Conservation (phyloP, 1,140 invertebrate genomes). For the Cephus cinctus region DNA sequence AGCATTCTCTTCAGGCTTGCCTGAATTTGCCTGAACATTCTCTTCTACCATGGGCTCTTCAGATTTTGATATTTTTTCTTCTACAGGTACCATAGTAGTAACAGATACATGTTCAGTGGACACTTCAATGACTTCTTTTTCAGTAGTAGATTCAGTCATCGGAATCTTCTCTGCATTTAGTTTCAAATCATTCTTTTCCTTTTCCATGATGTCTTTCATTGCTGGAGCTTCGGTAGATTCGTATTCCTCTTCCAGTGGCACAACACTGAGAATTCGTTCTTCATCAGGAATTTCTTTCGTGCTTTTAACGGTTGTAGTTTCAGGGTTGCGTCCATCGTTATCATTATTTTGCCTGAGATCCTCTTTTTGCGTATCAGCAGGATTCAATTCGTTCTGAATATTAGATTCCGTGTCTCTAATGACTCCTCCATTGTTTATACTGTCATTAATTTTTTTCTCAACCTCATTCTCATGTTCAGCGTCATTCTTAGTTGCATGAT, state of each 20-base stretch:
- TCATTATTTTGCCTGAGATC: constrained; percentile 5
- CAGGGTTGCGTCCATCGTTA: not conserved
- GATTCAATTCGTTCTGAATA: constrained; percentile 10
- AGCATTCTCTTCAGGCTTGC: constrained; percentile 37
- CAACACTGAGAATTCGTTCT: constrained; percentile 3
- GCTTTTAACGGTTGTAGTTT: not conserved
- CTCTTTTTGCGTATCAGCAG: constrained; percentile 7
- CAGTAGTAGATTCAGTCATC: too few species aligned
- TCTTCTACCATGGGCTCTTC: too few species aligned
- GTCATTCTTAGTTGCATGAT: constrained; percentile 7
- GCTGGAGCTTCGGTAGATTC: not conserved
- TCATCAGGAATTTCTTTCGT: not conserved
- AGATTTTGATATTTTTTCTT: constrained; percentile 28
- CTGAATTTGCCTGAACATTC: too few species aligned
- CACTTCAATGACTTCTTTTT: too few species aligned
- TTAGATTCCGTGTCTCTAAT: not conserved
- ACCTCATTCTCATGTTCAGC: constrained; percentile 6
- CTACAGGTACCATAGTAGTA: not conserved
- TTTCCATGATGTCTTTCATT: not conserved
- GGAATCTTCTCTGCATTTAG: too few species aligned
- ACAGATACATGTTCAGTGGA: not conserved
- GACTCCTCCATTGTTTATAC: constrained; percentile 1
- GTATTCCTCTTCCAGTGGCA: constrained; percentile 6
- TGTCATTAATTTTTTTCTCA: constrained; percentile 2
- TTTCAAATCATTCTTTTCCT: constrained; percentile 1